Evolutionary conservation across 2,113 vertebrate genomes (phyloP), one percentile per base, ranked within the genome.

Genomic region (Cyanistes caeruleus): DNA sequence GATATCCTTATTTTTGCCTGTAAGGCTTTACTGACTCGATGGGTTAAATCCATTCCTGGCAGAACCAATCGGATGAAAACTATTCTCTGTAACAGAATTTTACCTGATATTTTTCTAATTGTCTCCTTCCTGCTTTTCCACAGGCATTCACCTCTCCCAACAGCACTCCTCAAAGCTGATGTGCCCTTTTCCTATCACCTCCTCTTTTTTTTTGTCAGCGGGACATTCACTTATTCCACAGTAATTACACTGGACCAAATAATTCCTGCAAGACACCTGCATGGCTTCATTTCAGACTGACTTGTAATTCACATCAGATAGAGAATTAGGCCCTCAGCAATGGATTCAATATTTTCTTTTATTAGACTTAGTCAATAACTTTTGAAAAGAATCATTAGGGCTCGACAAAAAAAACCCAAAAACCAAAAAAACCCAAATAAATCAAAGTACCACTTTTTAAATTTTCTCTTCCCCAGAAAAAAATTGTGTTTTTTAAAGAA

Each of bases 261-360:
- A 18, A 83, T 81, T 88, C 75, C 88, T 84, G 48, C 72, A 74
- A 68, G 56, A 56, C 37, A 68, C 72, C 60, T 88, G 30, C 69
- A 67, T 7, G 31, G 31, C 31, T 90, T 80, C 68, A 74, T 75
- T 93, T 90, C 90, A 90, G 60, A 44, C 39, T 49, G 51, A 31
- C 19, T 84, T 67, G 25, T 74, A 59, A 77, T 70, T 85, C 69
- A 60, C 12, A 49, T 3, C 23, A 86, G 35, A 77, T 1, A 67
- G 35, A 93, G 58, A 94, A 94, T 79, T 70, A 76, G 52, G 72
- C 68, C 55, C 67, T 74, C 67, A 90, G 94, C 67, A 93, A 65
- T 0, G 2, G 37, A 88, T 69, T 79, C 18, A 51, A 4, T 63
- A 6, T 5, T 44, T 44, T 86, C 74, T 53, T 89, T 75, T 15